Conservation (phyloP, 2,113 vertebrate genomes). For the Oreochromis tanganicae region DNA sequence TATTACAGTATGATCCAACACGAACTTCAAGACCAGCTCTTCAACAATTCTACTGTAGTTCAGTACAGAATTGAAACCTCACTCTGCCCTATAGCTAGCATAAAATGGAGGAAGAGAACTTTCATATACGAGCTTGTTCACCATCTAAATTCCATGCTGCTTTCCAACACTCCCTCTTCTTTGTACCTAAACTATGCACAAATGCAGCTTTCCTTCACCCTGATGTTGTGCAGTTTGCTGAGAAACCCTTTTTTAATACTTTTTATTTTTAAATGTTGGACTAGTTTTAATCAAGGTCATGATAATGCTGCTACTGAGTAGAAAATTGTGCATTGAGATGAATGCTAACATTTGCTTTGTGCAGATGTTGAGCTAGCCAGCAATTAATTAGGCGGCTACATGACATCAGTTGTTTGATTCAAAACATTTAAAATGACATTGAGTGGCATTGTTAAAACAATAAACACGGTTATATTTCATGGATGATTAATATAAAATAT, state of each 20-base stretch:
- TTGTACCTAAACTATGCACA: neutral
- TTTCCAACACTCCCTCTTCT: neutral
- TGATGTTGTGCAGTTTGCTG: neutral
- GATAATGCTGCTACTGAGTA: neutral
- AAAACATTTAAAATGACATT: neutral
- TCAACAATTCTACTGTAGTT: neutral
- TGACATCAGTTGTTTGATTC: neutral
- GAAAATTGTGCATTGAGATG: neutral
- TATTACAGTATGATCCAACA: neutral
- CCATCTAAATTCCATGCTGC: neutral
- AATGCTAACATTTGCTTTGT: neutral
- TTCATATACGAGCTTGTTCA: neutral
- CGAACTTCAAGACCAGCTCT: accelerated
- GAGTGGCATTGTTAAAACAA: neutral
- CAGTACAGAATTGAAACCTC: neutral
- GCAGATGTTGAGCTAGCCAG: neutral
- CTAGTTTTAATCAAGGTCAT: neutral
- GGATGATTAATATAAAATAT: neutral
- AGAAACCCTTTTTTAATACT: neutral
- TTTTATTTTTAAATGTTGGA: neutral
- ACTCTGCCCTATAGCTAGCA: neutral
- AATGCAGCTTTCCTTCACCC: neutral
- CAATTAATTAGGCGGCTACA: neutral
- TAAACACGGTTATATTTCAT: neutral
- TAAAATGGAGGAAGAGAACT: neutral